Evolutionary conservation across 2,797 vertebrate species (phyloP), one percentile per base, ranked within the genome.

Genomic region (Acomys russatus): DNA sequence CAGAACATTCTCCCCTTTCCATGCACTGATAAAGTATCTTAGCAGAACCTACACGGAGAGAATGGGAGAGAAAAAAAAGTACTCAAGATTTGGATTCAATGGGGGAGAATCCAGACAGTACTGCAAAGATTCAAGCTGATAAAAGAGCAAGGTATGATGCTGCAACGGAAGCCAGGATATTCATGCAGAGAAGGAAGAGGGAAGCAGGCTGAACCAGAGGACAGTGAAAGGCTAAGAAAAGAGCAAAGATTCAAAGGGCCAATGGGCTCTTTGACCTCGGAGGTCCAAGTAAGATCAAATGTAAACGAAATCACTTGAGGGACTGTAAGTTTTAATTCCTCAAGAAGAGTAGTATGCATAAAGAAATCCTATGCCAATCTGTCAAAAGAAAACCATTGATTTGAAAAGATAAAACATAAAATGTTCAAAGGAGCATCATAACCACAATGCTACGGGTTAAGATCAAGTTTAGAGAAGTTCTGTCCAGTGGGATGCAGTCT

Each of bases 221-320:
- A 88, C 89, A 82, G 95, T 49, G 93, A 97, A 33, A 97, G 91
- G 92, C 30, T 38, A 87, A 88, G 80, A 94, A 94, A 97, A 92
- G 88, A 95, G 66, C 30, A 54, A 96, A 91, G 86, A 97, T 97
- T 97, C 97, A 96, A 88, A 96, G 94, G 73, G 76, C 70, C 91
- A 73, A 77, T 77, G 95, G 96, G 93, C n/a, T 90, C 30, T 80
- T 94, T 97, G 97, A 97, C 94, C 98, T 90, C 84, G 91, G 96
- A 97, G 84, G 96, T 92, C 88, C 59, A 97, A 93, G 74, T 82
- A 95, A 96, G 97, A 97, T 88, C 97, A 98, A 97, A 98, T 98
- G 97, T 96, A 98, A 98, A 98, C 97, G 66, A 98, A 98, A 97
- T 98, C 94, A 96, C 97, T 98, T 97, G 97, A 97, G 94, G 96